Base-by-base conservation (phyloP, 2,888 invertebrate genomes). In the Cyclophora albipunctata region DNA sequence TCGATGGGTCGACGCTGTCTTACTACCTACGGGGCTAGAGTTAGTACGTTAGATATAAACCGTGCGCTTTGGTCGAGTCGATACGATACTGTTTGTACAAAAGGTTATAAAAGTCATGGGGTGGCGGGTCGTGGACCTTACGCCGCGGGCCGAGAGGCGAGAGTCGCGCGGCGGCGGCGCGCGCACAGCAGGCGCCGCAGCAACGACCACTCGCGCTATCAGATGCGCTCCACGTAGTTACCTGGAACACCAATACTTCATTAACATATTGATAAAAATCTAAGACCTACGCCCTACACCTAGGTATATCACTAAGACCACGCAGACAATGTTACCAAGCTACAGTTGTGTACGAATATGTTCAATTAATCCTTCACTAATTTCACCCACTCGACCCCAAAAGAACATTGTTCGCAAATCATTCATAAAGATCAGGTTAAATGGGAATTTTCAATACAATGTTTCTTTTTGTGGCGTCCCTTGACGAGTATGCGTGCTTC, bases 151-250 rank as follows among this genome's bases (percentile, higher is more conserved):
- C 20, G 20, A 20, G 20, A 20, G 20, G 20, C 20, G 20, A 20
- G 20, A 20, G 20, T 20, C 20, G 20, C 20, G 20, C 67, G 73
- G 54, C 57, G 63, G 41, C 71, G 69, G 41, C 82, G 76, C 66
- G 79, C 71, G 69, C 84, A 81, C 48, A 81, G 80, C 67, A 86
- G 73, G 54, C 88, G 86, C 56, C 85, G 84, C 75, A 84, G 69
- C 71, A 84, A 77, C 76, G 83, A 81, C 65, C 71, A 56, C 64
- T 73, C 74, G 72, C 85, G 87, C 87, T 88, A 87, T 88, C 88
- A 88, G 74, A 88, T 88, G 71, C 88, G 86, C 76, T 88, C 87
- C 71, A 88, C 88, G 75, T 88, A 88, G 86, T 99, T 99, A 64
- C 99, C 99, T 62, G 97, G 0, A 5, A 5, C 4, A 37, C 37